Percentiles rank a stretch among this genome's conserved stretches.
These are phyloP conservation scores for Littorina saxatilis DNA, from an alignment of 1,140 invertebrate genomes.

Conservation along the genomic window DNA sequence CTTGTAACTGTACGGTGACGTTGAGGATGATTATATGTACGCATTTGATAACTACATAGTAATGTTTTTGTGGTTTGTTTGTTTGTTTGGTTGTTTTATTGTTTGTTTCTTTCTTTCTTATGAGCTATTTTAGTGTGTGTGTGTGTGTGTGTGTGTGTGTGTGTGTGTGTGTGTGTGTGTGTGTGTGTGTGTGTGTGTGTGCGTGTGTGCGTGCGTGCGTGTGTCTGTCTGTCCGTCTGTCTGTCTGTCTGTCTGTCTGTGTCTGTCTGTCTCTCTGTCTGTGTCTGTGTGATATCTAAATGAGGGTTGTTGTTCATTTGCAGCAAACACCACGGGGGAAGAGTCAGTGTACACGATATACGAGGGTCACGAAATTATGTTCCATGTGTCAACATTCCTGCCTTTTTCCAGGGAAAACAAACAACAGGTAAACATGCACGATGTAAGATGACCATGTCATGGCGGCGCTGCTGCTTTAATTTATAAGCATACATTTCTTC, in stretches of 20 bases:
- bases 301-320: too few species aligned
- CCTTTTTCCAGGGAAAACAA: conserved; percentile 94
- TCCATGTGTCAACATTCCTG: conserved; percentile 95
- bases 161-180: not conserved
- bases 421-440: conserved; percentile 82
- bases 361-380: conserved; percentile 94
- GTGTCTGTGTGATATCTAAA: too few species aligned
- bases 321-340: conserved; percentile 81
- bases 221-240: too few species aligned
- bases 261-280: too few species aligned
- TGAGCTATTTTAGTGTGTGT: too few species aligned
- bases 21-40: not conserved
- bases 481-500: not conserved
- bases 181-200: not conserved
- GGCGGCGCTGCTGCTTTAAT: not conserved
- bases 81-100: too few species aligned
- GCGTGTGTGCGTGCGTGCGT: not conserved
- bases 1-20: not conserved
- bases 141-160: not conserved
- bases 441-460: too few species aligned
- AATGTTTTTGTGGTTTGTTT: not conserved
- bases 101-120: too few species aligned
- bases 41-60: not conserved
- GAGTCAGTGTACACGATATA: conserved; percentile 95
- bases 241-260: too few species aligned